Percentiles rank a stretch among this genome's conserved stretches.
These are phyloP conservation scores for Odontamblyopus lacepedii DNA, from an alignment of 2,797 vertebrate species.

Conservation along the genomic window DNA sequence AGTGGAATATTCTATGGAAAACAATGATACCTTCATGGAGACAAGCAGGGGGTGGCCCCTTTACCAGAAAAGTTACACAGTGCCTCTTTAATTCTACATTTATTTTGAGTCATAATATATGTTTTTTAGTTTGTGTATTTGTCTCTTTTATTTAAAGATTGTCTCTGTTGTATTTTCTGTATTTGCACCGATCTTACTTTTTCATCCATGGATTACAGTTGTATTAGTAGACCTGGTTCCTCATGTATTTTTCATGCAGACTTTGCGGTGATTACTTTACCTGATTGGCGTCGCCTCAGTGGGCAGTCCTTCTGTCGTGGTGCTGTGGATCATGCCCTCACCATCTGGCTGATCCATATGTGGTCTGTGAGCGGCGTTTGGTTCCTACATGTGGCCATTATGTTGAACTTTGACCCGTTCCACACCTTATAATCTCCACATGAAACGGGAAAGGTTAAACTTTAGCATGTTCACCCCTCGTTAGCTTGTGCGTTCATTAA, in stretches of 20 bases:
- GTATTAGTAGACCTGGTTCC: neutral
- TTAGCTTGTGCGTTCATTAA: constrained; percentile 40
- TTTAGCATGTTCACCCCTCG: constrained; percentile 27
- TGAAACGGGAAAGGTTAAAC: constrained; percentile 20
- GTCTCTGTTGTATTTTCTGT: too few relatives aligned
- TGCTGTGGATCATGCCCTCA: neutral
- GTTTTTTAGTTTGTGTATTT: too few relatives aligned
- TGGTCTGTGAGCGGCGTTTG: neutral
- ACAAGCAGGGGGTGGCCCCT: too few relatives aligned
- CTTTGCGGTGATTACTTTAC: neutral
- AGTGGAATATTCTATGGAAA: too few relatives aligned
- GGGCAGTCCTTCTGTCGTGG: constrained; percentile 10
- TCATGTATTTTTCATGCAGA: neutral
- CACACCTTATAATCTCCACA: constrained; percentile 10
- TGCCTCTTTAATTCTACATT: too few relatives aligned
- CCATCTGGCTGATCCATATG: constrained; percentile 35
- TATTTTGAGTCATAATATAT: too few relatives aligned
- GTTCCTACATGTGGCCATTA: neutral
- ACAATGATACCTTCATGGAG: too few relatives aligned
- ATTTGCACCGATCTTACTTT: too few relatives aligned
- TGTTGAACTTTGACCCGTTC: neutral
- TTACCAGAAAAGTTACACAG: too few relatives aligned
- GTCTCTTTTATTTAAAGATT: too few relatives aligned
- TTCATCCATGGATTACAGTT: too few relatives aligned
- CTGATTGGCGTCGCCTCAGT: neutral